Evolutionary conservation across 2,113 vertebrate genomes (phyloP), one percentile per base, ranked within the genome.

Genomic region (Callospermophilus lateralis): DNA sequence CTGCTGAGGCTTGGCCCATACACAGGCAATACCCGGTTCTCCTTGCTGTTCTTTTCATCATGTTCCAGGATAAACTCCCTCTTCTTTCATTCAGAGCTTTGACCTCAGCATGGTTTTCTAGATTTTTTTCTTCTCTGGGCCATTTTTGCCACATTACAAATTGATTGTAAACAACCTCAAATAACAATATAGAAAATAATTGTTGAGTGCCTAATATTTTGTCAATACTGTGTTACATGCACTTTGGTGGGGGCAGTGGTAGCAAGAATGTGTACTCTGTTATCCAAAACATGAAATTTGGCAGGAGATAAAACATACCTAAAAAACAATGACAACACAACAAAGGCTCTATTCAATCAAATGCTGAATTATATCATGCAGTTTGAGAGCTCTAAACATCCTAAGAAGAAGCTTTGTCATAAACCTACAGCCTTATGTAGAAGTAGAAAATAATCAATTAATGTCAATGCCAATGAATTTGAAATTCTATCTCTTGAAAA

Each of bases 251-350:
- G 2, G 0, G 8, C 2, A 4, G 5, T 10, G 9, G n/a, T 39
- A 55, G 6, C 11, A 83, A 81, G 70, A 73, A 72, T 34, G 8
- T 83, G 13, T 70, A 37, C 9, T 65, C 11, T 37, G 28, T 77
- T 92, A 86, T 76, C 6, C 28, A 89, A 96, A 93, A 37, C 68
- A n/a, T 42, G 83, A 34, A 87, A 84, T 86, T 89, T 93, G 72
- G 84, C 42, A 96, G 4, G 16, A 93, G 20, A 74, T 63, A 74
- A 89, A 96, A 95, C 86, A n/a, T 72, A 73, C 13, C 37, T 12
- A 45, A 88, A 32, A 88, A 32, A 68, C 28, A 94, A 92, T 67
- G 42, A 11, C 28, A 86, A 73, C 5, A 12, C 26, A 90, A 74
- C 22, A 76, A 88, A 90, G 11, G 19, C 11, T 51, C 28, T 78